Evolutionary conservation across 2,888 invertebrate genomes (phyloP).

Genomic region (Lepidocyrtinus sp.): DNA sequence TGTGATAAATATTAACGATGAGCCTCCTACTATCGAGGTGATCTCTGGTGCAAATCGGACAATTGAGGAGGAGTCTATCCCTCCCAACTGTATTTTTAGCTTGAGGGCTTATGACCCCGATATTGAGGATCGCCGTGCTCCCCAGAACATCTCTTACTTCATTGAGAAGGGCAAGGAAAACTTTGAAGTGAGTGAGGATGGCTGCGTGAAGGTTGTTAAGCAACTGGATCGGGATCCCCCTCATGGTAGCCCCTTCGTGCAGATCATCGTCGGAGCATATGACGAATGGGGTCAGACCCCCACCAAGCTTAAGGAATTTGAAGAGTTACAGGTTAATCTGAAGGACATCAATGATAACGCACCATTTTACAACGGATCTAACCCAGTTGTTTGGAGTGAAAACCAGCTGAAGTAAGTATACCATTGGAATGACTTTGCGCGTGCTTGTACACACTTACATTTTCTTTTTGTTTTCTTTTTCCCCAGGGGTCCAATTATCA

Average conservation of each 20-base stretch:
- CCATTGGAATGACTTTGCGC: slow-evolving; percentile 68
- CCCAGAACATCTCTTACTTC: slow-evolving; percentile 83
- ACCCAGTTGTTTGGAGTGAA: slow-evolving; percentile 89
- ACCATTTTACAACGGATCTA: slow-evolving; percentile 76
- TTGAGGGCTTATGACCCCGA: slow-evolving; percentile 89
- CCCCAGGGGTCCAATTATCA: slow-evolving; percentile 74
- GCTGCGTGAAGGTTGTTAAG: slow-evolving; percentile 79
- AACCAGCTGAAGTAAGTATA: slow-evolving; percentile 75
- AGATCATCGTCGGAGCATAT: slow-evolving; percentile 79
- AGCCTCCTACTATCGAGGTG: slow-evolving; percentile 83
- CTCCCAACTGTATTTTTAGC: slow-evolving; percentile 81
- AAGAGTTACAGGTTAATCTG: slow-evolving; percentile 79
- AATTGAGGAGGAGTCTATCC: slow-evolving; percentile 82
- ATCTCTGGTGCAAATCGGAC: slow-evolving; percentile 80
- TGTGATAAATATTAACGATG: slow-evolving; percentile 56
- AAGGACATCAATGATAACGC: slow-evolving; percentile 95
- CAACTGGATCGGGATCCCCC: slow-evolving; percentile 93
- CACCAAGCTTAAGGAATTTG: slow-evolving; percentile 77
- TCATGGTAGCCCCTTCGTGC: slow-evolving; percentile 85
- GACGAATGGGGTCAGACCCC: slow-evolving; percentile 80
- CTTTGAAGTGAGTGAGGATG: slow-evolving; percentile 81
- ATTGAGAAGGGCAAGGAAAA: slow-evolving; percentile 82
- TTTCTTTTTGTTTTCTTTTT: background rate
- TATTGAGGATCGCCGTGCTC: slow-evolving; percentile 81
- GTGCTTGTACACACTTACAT: background rate